Conservation (phyloP, 2,113 vertebrate species). For the Eurystomus gularis region DNA sequence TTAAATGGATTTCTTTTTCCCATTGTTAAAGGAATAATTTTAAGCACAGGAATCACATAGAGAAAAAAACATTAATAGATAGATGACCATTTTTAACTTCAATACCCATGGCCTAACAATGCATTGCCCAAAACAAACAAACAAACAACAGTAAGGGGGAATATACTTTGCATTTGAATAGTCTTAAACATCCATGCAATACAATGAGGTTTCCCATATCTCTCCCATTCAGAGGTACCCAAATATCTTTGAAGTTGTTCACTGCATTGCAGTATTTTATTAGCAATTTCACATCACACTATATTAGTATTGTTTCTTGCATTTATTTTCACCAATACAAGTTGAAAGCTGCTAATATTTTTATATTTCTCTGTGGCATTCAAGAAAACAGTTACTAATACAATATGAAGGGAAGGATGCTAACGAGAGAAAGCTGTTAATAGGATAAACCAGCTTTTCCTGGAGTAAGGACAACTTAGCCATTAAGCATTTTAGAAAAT, state of each 20-base stretch:
- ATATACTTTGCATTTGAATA: neutral
- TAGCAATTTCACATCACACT: constrained; percentile 50
- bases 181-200: neutral
- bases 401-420: constrained; percentile 54
- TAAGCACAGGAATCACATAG: neutral
- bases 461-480: neutral
- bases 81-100: neutral
- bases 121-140: neutral
- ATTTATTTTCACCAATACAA: constrained; percentile 71
- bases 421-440: constrained; percentile 53
- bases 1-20: neutral
- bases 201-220: neutral
- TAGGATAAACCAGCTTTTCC: constrained; percentile 1
- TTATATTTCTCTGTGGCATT: constrained; percentile 72
- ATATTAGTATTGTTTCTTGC: constrained; percentile 46
- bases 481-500: constrained; percentile 32
- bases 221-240: neutral
- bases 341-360: constrained; percentile 70
- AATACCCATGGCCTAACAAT: neutral
- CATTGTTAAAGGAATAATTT: neutral
- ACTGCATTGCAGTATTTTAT: constrained; percentile 37
- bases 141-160: neutral
- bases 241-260: neutral
- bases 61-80: neutral
- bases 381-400: constrained; percentile 70